A percentile compares a stretch with the other conserved stretches of the same genome.
Evolutionary conservation across 2,888 invertebrate genomes (phyloP).

Genomic region (Plemyria rubiginata): DNA sequence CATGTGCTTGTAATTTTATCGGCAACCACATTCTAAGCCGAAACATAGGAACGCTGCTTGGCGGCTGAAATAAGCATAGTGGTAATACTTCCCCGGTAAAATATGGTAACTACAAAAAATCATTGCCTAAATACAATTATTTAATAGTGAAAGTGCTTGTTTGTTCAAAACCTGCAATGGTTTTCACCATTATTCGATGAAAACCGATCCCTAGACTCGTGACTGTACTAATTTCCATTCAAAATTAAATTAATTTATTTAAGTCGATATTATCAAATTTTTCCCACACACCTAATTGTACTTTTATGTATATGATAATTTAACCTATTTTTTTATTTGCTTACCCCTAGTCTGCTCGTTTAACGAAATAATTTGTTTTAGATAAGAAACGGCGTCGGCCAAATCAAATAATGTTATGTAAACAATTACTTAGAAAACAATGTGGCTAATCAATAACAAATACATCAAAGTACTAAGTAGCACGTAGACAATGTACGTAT

Average conservation of each 20-base stretch:
- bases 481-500: conserved; percentile 22
- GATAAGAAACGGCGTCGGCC: conserved; percentile 39
- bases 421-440: conserved; percentile 34
- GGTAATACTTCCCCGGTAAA: no score
- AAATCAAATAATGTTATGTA: conserved; percentile 33
- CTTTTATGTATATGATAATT: conserved; percentile 1
- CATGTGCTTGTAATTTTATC: no score
- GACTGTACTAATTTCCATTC: neutral
- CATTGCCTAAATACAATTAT: no score
- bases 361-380: conserved; percentile 37
- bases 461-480: conserved; percentile 9
- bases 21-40: no score
- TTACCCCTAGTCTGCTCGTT: conserved; percentile 24
- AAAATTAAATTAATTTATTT: neutral
- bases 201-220: neutral
- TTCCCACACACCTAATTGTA: conserved; percentile 27
- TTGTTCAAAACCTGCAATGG: no score
- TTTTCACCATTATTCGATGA: no score
- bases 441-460: conserved; percentile 29
- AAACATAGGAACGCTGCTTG: no score
- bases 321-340: conserved; percentile 43
- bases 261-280: conserved; percentile 14
- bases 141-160: no score
- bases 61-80: no score
- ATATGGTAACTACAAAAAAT: no score